Percentiles rank a stretch among this genome's conserved stretches.
These are phyloP conservation scores for Eristalis arbustorum DNA, from an alignment of 2,888 invertebrate genomes.

Conservation along the genomic window DNA sequence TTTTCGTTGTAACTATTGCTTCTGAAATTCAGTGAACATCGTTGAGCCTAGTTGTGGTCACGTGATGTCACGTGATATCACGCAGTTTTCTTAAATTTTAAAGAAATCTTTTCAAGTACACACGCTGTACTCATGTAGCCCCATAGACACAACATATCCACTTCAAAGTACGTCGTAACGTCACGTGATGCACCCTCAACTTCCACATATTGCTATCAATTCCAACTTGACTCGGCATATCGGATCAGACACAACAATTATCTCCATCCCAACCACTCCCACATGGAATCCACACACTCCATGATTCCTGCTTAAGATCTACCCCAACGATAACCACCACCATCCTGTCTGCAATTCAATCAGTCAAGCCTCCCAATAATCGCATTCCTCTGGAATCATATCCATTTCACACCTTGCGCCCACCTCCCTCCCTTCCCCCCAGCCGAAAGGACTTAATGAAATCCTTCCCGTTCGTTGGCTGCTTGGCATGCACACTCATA, in stretches of 20 bases:
- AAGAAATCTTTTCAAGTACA: too few relatives aligned
- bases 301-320: neutral
- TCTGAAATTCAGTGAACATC: too few relatives aligned
- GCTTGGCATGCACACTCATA: neutral
- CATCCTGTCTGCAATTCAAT: neutral
- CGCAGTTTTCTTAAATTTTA: neutral
- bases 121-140: too few relatives aligned
- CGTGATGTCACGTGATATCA: neutral
- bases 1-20: too few relatives aligned
- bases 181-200: too few relatives aligned
- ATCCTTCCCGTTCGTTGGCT: neutral
- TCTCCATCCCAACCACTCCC: too few relatives aligned
- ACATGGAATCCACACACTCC: neutral
- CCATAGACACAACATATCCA: too few relatives aligned
- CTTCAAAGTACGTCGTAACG: too few relatives aligned
- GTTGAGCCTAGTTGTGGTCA: neutral
- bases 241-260: too few relatives aligned
- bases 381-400: neutral
- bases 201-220: too few relatives aligned
- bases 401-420: slow-evolving; percentile 12
- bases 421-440: neutral
- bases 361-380: slow-evolving; percentile 3
- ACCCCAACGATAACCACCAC: neutral
- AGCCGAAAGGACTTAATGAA: slow-evolving; percentile 19
- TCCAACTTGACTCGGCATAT: too few relatives aligned